A percentile compares a stretch with the other conserved stretches of the same genome.
Evolutionary conservation across 2,113 vertebrate genomes (phyloP).

Genomic region (Aegypius monachus): DNA sequence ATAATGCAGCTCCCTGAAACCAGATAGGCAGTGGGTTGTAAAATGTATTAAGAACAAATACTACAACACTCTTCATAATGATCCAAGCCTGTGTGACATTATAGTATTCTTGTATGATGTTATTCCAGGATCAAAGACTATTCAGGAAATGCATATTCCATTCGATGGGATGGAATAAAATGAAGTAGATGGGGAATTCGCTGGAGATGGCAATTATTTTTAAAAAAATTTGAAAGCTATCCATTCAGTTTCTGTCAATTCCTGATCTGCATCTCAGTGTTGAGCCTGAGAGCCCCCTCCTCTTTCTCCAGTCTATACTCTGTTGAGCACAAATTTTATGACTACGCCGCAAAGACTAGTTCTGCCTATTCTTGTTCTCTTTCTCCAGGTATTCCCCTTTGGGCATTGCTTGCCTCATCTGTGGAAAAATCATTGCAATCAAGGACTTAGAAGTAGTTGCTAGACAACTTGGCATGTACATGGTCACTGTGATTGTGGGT

Average conservation of each 20-base stretch:
- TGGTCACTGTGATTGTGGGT: constrained; percentile 95
- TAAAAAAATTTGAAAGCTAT: not conserved
- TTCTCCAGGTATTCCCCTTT: constrained; percentile 93
- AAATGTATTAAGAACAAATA: not conserved
- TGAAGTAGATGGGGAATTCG: not conserved
- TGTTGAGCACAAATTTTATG: not conserved
- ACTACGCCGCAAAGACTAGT: not conserved
- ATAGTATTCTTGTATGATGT: not conserved
- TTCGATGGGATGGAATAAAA: not conserved
- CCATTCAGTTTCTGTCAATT: not conserved
- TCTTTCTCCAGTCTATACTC: not conserved
- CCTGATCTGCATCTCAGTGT: not conserved
- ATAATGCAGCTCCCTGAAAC: not conserved
- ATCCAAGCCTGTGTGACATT: not conserved
- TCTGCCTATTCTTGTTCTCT: not conserved
- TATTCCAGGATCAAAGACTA: not conserved
- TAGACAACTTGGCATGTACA: constrained; percentile 97
- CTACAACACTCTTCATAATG: not conserved
- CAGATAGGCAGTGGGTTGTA: not conserved
- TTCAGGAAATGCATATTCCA: not conserved
- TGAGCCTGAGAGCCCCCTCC: not conserved
- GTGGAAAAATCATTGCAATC: constrained; percentile 98
- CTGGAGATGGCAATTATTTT: not conserved
- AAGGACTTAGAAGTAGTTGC: constrained; percentile 95
- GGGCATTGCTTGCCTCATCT: constrained; percentile 97